Percentiles rank a stretch among this genome's conserved stretches.
phyloP scores from a whole-genome alignment of 2,888 invertebrate species.

The Hydroisotoma schaefferi region DNA sequence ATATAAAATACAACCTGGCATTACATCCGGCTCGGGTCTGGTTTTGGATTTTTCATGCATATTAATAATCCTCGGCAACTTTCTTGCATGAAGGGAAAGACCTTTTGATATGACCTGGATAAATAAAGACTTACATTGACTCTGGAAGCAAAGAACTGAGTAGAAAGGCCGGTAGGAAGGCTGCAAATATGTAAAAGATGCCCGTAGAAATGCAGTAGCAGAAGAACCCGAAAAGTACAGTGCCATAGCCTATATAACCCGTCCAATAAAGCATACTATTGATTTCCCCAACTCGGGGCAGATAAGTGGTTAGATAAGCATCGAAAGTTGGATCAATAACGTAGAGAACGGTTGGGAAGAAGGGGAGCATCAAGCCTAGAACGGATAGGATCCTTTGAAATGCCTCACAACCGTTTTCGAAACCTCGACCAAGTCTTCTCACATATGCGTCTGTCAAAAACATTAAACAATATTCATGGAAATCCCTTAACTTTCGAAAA shows the following conservation, averaged over 20 bases:
- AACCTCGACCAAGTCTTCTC: constrained; percentile 12
- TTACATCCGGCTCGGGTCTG: no score
- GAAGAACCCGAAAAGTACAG: no score
- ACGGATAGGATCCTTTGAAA: constrained; percentile 12
- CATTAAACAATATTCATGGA: not conserved
- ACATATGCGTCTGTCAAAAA: constrained; percentile 22
- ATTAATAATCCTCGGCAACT: no score
- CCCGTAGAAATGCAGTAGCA: no score
- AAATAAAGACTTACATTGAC: constrained; percentile 1
- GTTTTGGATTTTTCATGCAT: no score
- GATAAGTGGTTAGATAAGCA: constrained; percentile 7
- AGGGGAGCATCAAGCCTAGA: constrained; percentile 8
- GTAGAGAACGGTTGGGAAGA: constrained; percentile 12
- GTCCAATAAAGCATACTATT: not conserved
- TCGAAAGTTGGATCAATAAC: constrained; percentile 13
- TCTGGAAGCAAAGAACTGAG: not conserved
- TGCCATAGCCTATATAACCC: no score
- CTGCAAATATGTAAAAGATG: constrained; percentile 6
- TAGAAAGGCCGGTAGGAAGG: not conserved
- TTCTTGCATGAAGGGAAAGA: not conserved
- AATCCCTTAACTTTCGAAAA: no score
- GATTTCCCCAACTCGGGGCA: not conserved
- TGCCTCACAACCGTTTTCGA: constrained; percentile 26
- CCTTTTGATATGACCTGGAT: not conserved
- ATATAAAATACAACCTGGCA: no score